phyloP scores from a whole-genome alignment of 2,797 vertebrate species.

The Notoglanidium macrostoma region DNA sequence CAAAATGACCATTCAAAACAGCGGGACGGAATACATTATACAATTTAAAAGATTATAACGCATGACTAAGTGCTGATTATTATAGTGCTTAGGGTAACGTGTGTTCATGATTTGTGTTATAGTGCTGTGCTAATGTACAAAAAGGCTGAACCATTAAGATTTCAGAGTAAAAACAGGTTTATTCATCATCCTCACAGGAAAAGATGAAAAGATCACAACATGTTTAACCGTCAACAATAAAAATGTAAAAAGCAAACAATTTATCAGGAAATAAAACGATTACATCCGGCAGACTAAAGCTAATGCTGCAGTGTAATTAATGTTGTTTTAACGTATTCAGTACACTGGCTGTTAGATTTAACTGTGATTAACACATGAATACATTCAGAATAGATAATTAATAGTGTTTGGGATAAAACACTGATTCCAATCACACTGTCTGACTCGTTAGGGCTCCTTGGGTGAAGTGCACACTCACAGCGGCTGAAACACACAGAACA shows the following conservation, averaged over 20 bases:
- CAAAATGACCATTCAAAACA: neutral
- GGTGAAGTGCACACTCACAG: neutral
- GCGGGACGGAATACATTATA: neutral
- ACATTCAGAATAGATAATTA: neutral
- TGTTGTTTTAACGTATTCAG: neutral
- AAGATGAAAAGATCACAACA: neutral
- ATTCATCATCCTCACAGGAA: neutral
- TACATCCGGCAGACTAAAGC: neutral
- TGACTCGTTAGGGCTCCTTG: neutral
- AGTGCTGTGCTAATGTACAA: neutral
- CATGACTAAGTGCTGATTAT: neutral
- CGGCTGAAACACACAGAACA: constrained; percentile 21
- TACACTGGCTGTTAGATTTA: neutral
- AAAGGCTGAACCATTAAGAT: neutral
- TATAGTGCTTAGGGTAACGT: neutral
- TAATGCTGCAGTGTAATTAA: neutral
- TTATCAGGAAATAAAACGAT: neutral
- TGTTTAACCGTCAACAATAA: neutral
- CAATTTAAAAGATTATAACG: neutral
- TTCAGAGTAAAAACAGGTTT: neutral
- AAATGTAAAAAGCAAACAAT: neutral
- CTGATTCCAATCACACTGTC: neutral
- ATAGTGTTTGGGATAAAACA: neutral
- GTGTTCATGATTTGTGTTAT: neutral
- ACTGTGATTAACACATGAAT: neutral